Evolutionary conservation across 2,113 vertebrate genomes (phyloP), one percentile per base, ranked within the genome.

Genomic region (Dipodomys stephensi): DNA sequence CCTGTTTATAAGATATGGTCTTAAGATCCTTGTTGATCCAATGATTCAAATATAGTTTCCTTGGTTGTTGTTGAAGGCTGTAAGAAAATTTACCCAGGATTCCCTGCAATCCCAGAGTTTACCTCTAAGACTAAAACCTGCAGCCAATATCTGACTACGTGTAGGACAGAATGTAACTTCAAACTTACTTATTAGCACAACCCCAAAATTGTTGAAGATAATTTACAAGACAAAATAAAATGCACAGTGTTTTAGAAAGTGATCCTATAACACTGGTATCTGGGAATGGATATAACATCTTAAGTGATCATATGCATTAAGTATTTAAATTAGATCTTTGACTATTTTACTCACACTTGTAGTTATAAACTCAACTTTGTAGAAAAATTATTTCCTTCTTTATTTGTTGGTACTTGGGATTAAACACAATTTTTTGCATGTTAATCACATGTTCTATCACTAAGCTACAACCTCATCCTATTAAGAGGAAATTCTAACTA

Each of bases 221-320:
- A 87, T 71, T 92, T 12, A 25, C 0, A 71, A 78, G 74, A 57
- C 28, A 84, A 57, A 84, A 44, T 93, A 68, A 82, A 94, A 88
- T 11, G 6, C 49, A 20, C n/a, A 81, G 0, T 83, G 30, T 44
- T 73, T 83, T 71, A 86, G 65, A 79, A 78, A 88, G 49, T 64
- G 3, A 73, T 35, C n/a, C 32, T 19, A 73, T 11, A 65, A 57
- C 35, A 22, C 53, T 57, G 15, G 53, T 57, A 57, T 57, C 15
- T 57, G 53, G 53, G 15, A 57, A 57, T 57, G 53, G 46, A 19
- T 30, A 25, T 81, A 27, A 6, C 7, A 87, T 49, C 7, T 4
- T 69, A 44, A 71, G 12, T 72, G 20, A 57, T 12, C 19, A 60
- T 91, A 35, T 74, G 35, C 32, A 27, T 0, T 77, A 22, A 79